Evolutionary conservation across 2,113 vertebrate species (phyloP), one percentile per base, ranked within the genome.

Genomic region (Beaufortia kweichowensis): DNA sequence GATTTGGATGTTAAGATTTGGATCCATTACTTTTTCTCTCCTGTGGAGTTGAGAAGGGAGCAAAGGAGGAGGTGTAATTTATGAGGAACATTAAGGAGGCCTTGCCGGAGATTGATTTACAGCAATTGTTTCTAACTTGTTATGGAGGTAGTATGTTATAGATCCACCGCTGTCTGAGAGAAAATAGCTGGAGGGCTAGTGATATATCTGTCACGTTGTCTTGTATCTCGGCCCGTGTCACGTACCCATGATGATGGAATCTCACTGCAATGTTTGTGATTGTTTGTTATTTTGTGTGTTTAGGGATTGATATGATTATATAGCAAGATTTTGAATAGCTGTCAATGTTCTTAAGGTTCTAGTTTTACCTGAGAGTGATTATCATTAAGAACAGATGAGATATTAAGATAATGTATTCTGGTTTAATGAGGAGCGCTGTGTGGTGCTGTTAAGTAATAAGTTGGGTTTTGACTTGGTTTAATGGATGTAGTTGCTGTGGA

Each of bases 1-100:
- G 57, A 69, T 82, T 72, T 70, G 35, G 64, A 41, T 69, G 64
- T 64, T 59, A 69, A 82, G 76, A 59, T 75, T 75, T 69, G 64
- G 19, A 29, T 21, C 57, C 15, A 59, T 70, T 10, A 6, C 14
- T 35, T 66, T 56, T 57, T 15, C 60, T 69, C 43, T 46, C 65
- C 66, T 61, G 69, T 23, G 53, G 50, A 56, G 33, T 33, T 59
- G 68, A 67, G 65, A 50, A 21, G 65, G 17, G 24, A 10, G 15
- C 56, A 59, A 64, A 23, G 14, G 31, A 46, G 24, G 62, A 28
- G 6, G 3, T 17, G 64, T 59, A 62, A 53, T 67, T 77, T 82
- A 57, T 57, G 74, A 33, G 4, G 64, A 33, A 62, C 53, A 12
- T 70, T 75, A 69, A 67, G 26, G 76, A 41, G 80, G 23, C 29